Evolutionary conservation across 2,113 vertebrate species (phyloP).

Genomic region (Ellobius talpinus): DNA sequence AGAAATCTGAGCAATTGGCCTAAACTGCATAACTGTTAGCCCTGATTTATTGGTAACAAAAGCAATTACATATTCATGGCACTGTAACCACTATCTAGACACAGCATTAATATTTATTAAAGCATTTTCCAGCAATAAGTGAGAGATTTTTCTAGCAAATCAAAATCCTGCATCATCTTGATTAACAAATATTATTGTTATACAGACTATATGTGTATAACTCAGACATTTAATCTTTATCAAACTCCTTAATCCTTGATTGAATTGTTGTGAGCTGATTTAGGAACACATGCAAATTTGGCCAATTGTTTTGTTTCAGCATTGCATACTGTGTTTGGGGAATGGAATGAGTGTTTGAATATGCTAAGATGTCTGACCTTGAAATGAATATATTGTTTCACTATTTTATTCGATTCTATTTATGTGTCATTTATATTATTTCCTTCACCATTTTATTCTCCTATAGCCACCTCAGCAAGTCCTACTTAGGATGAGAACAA

Average conservation of each 20-base stretch:
- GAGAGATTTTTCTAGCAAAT: conserved; percentile 9
- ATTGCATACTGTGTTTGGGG: background rate
- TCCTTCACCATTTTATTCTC: background rate
- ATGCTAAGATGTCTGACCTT: background rate
- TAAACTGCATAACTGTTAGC: conserved; percentile 62
- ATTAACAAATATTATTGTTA: conserved; percentile 40
- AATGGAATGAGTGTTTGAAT: background rate
- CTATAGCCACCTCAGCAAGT: background rate
- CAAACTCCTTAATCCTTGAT: background rate
- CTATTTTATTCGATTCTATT: conserved; percentile 25
- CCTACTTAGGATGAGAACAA: background rate
- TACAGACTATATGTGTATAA: background rate
- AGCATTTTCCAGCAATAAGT: conserved; percentile 28
- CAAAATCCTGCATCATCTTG: conserved; percentile 41
- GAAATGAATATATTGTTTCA: background rate
- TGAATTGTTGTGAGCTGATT: background rate
- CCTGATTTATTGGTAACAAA: conserved; percentile 79
- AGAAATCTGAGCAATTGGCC: conserved; percentile 70
- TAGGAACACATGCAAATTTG: background rate
- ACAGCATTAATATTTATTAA: conserved; percentile 74
- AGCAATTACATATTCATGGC: conserved; percentile 72
- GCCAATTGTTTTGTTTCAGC: background rate
- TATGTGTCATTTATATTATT: background rate
- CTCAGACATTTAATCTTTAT: background rate
- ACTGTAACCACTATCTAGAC: conserved; percentile 59